These are phyloP conservation scores for Schizopygopsis pylzovi DNA, from an alignment of 2,797 vertebrate species.

Conservation along the genomic window DNA sequence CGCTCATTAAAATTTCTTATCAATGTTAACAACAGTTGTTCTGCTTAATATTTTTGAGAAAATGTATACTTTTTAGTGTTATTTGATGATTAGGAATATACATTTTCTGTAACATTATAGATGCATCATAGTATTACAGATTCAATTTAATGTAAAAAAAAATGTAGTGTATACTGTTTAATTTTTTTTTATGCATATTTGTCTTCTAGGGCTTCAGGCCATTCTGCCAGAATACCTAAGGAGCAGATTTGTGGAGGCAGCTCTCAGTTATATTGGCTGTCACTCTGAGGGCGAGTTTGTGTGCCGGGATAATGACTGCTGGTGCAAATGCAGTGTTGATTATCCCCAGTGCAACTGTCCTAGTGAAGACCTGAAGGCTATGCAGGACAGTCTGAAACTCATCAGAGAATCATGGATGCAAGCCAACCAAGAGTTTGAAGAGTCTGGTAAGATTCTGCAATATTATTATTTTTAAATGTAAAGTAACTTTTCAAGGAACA, in stretches of 20 bases:
- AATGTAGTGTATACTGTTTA: neutral
- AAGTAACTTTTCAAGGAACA: neutral
- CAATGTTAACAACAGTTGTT: neutral
- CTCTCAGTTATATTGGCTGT: conserved; percentile 94
- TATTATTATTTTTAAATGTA: neutral
- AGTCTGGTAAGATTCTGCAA: conserved; percentile 83
- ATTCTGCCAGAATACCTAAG: conserved; percentile 92
- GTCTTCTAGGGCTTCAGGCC: conserved; percentile 87
- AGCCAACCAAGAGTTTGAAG: conserved; percentile 92
- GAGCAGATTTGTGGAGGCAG: conserved; percentile 91
- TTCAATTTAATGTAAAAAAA: no score
- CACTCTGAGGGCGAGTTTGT: conserved; percentile 96
- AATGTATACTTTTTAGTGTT: neutral
- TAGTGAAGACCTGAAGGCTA: conserved; percentile 90
- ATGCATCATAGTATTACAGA: neutral
- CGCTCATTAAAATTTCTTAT: neutral
- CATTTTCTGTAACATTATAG: neutral
- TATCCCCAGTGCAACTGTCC: conserved; percentile 96
- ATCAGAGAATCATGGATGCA: conserved; percentile 88
- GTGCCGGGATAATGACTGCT: conserved; percentile 94
- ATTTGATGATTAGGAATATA: neutral
- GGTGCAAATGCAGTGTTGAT: conserved; percentile 88
- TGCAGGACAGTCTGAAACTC: conserved; percentile 90
- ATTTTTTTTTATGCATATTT: neutral
- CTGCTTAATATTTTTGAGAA: neutral